These are phyloP conservation scores for Thripadectes ignobilis DNA, from an alignment of 2,797 vertebrate genomes.

Conservation along the genomic window DNA sequence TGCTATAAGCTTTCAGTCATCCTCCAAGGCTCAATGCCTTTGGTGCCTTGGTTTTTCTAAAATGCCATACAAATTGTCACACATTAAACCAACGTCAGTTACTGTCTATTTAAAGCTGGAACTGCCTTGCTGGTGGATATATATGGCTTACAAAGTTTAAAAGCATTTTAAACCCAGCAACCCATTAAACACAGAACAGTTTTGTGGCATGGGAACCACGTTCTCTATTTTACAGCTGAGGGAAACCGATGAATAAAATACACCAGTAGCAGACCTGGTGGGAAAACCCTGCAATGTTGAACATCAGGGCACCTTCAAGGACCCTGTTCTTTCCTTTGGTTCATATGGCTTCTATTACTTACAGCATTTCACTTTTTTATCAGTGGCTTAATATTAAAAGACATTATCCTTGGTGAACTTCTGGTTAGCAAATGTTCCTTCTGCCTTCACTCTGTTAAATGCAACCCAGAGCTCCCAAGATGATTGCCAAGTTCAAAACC, in stretches of 20 bases:
- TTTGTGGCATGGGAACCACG: background rate
- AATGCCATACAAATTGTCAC: background rate
- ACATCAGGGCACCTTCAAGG: background rate
- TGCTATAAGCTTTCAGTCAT: background rate
- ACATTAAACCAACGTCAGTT: background rate
- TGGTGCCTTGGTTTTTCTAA: background rate
- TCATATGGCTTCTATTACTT: constrained; percentile 12
- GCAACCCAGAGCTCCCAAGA: background rate
- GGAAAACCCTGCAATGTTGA: background rate
- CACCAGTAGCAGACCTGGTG: background rate
- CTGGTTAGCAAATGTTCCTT: constrained; percentile 25
- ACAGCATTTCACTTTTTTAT: constrained; percentile 10
- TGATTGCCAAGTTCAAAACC: background rate
- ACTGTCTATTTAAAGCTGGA: background rate
- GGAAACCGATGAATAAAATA: background rate
- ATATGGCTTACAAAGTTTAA: background rate
- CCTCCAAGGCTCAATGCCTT: background rate
- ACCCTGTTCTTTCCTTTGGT: background rate
- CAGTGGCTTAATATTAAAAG: constrained; percentile 16
- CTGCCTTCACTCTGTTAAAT: background rate
- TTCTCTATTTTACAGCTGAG: background rate
- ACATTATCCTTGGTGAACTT: background rate
- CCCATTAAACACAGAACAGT: background rate
- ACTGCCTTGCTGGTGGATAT: background rate
- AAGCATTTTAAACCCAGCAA: background rate